Conservation (phyloP, 2,888 invertebrate species). For the Cosmia trapezina region DNA sequence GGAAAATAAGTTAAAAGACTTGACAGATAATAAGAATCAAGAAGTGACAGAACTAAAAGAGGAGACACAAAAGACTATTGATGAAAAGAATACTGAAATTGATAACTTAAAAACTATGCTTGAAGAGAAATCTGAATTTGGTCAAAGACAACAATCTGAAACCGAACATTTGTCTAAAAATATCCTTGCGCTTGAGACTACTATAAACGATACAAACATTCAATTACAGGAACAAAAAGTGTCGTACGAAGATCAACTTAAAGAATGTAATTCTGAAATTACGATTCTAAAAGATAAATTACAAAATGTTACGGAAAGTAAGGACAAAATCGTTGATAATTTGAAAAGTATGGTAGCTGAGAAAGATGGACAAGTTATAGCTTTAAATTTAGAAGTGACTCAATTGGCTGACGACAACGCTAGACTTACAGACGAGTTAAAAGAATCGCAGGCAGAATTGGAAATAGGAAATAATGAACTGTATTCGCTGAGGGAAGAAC, state of each 20-base stretch:
- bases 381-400: conserved; percentile 82
- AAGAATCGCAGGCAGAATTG: conserved; percentile 80
- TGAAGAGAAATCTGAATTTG: conserved; percentile 68
- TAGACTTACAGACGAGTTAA: conserved; percentile 79
- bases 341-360: conserved; percentile 77
- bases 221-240: conserved; percentile 73
- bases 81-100: conserved; percentile 70
- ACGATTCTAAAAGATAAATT: conserved; percentile 81
- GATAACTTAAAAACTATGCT: conserved; percentile 65
- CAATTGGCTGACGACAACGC: conserved; percentile 75
- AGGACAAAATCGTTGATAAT: conserved; percentile 78
- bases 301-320: conserved; percentile 78
- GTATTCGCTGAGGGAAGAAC: conserved; percentile 76
- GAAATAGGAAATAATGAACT: conserved; percentile 83
- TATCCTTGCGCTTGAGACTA: conserved; percentile 67
- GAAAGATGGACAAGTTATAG: conserved; percentile 80
- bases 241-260: conserved; percentile 85
- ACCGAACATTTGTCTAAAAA: conserved; percentile 65
- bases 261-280: conserved; percentile 82
- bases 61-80: conserved; percentile 57
- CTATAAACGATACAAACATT: conserved; percentile 66
- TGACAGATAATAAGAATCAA: conserved; percentile 67
- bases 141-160: conserved; percentile 67
- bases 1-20: conserved; percentile 65
- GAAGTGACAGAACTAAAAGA: conserved; percentile 68